Percentiles rank a stretch among this genome's conserved stretches.
These are phyloP conservation scores for Pseudomyrmex dendroicus DNA, from an alignment of 1,140 invertebrate genomes.

Conservation along the genomic window DNA sequence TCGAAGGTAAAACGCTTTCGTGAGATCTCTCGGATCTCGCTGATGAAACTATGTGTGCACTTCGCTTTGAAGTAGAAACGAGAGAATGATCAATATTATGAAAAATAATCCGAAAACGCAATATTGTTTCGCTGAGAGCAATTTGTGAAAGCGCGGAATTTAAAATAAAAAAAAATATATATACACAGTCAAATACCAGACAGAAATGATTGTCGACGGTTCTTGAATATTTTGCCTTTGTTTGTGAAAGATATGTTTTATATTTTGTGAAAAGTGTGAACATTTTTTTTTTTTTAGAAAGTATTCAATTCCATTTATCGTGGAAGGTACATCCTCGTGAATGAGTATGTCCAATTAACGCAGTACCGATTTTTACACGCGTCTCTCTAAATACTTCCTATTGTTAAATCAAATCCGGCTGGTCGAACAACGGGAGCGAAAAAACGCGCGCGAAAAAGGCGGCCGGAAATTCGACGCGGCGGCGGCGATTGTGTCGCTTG, in stretches of 20 bases:
- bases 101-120: neutral
- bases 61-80: constrained; percentile 16
- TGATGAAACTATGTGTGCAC: constrained; percentile 15
- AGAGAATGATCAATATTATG: neutral
- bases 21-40: constrained; percentile 42
- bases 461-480: constrained; percentile 43
- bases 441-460: constrained; percentile 15
- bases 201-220: no score
- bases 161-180: no score
- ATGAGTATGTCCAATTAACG: constrained; percentile 22
- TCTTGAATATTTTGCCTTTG: no score
- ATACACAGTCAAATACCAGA: no score
- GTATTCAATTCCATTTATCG: no score
- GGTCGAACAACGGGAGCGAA: constrained; percentile 28
- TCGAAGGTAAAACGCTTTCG: constrained; percentile 42
- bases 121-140: neutral
- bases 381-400: constrained; percentile 32
- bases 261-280: no score
- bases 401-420: constrained; percentile 47
- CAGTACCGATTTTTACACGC: constrained; percentile 22
- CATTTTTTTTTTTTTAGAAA: no score
- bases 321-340: neutral
- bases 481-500: constrained; percentile 15
- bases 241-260: no score
- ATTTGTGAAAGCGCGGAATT: no score